Conservation (phyloP, 2,888 invertebrate genomes). For the Watsonalla binaria region DNA sequence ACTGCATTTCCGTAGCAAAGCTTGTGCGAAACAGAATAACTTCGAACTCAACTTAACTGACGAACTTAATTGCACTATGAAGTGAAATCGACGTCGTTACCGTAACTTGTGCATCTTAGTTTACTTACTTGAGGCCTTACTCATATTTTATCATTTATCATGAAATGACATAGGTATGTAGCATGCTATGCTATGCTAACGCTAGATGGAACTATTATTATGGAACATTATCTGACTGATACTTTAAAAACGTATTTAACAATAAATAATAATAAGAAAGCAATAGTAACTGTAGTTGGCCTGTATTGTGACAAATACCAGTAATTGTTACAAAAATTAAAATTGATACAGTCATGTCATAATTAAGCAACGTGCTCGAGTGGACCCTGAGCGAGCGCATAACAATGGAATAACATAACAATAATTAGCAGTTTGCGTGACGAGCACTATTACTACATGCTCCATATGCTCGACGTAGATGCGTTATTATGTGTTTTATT, state of each 20-base stretch:
- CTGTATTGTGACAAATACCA: background rate
- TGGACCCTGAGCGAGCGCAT: slow-evolving; percentile 4
- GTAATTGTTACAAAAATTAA: background rate
- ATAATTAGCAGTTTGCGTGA: slow-evolving; percentile 68
- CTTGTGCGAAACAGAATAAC: slow-evolving; percentile 44
- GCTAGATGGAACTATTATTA: too few relatives aligned
- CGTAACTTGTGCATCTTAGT: background rate
- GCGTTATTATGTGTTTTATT: slow-evolving; percentile 52
- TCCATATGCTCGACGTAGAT: slow-evolving; percentile 53
- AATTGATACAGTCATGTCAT: background rate
- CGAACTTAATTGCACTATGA: slow-evolving; percentile 24
- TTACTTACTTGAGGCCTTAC: background rate
- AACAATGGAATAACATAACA: slow-evolving; percentile 33
- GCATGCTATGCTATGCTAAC: too few relatives aligned
- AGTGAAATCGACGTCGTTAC: slow-evolving; percentile 10
- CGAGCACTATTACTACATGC: slow-evolving; percentile 58
- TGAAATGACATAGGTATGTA: too few relatives aligned
- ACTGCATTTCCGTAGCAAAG: slow-evolving; percentile 63
- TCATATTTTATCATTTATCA: too few relatives aligned
- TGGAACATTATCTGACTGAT: too few relatives aligned
- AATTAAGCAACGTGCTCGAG: background rate
- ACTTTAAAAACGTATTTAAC: too few relatives aligned
- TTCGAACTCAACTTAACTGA: slow-evolving; percentile 40
- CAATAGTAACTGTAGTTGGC: too few relatives aligned
- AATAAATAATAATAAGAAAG: too few relatives aligned